phyloP scores from a whole-genome alignment of 1,140 invertebrate species.

The Xylocopa sonorina region DNA sequence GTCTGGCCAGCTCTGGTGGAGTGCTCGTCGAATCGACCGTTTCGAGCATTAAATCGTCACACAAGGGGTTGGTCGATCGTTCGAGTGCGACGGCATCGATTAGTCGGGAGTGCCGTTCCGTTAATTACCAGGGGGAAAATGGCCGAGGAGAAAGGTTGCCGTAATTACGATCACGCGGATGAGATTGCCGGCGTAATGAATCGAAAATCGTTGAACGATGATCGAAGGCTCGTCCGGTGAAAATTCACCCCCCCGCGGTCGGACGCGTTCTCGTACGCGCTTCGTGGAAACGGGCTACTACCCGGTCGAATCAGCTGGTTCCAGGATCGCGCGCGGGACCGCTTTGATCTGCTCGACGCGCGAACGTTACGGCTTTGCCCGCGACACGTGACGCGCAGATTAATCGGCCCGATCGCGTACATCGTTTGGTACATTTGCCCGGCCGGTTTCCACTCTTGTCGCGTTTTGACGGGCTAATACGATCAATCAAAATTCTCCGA shows the following conservation, averaged over 20 bases:
- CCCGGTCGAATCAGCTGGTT: not conserved
- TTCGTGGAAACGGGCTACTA: not conserved
- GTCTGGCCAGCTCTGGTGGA: not conserved
- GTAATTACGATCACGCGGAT: not conserved
- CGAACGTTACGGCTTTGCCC: not conserved
- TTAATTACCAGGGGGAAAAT: slow-evolving; percentile 40
- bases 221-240: not conserved
- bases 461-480: slow-evolving; percentile 40
- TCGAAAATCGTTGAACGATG: not conserved
- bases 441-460: slow-evolving; percentile 22
- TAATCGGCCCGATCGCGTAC: slow-evolving; percentile 20
- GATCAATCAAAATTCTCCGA: slow-evolving; percentile 41
- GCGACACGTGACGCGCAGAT: slow-evolving; percentile 34
- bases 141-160: not conserved
- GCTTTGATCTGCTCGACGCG: slow-evolving; percentile 13
- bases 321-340: not conserved
- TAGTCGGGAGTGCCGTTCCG: slow-evolving; percentile 10
- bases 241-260: not conserved
- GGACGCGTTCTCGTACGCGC: not conserved
- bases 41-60: slow-evolving; percentile 39
- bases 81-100: slow-evolving; percentile 11
- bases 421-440: slow-evolving; percentile 38
- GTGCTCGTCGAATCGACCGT: slow-evolving; percentile 26
- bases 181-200: not conserved
- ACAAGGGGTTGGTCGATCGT: slow-evolving; percentile 10